Percentiles rank a stretch among this genome's conserved stretches.
phyloP scores from a whole-genome alignment of 2,113 vertebrate genomes.

The Merops nubicus region DNA sequence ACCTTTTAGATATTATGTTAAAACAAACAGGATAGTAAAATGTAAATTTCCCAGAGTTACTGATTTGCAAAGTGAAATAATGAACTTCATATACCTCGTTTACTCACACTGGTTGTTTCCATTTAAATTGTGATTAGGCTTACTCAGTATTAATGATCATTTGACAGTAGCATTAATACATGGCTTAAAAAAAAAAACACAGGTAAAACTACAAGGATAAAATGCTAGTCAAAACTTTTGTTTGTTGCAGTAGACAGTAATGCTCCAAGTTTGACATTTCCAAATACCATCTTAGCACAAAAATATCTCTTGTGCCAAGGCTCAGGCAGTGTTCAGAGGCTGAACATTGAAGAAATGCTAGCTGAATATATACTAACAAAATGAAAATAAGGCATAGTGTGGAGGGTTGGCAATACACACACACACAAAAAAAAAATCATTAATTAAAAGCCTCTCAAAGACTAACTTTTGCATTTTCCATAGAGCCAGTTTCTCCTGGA shows the following conservation, averaged over 20 bases:
- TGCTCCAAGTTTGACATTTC: not conserved
- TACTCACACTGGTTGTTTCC: constrained; percentile 5
- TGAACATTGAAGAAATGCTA: not conserved
- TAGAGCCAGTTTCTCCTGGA: not conserved
- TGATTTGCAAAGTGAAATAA: constrained; percentile 58
- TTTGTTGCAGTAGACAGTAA: not conserved
- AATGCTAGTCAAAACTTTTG: not conserved
- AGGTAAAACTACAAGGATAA: not conserved
- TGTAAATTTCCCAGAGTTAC: constrained; percentile 28
- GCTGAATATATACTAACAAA: not conserved
- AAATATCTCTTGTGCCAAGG: not conserved
- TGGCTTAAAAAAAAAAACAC: constrained; percentile 39
- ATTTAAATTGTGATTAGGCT: constrained; percentile 37
- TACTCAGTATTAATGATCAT: not conserved
- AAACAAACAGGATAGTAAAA: constrained; percentile 42
- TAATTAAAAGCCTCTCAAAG: not conserved
- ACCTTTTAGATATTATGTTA: not conserved
- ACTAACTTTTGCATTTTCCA: not conserved
- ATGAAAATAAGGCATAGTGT: not conserved
- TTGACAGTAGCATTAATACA: not conserved
- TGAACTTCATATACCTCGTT: not conserved
- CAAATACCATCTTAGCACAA: not conserved
- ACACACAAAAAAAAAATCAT: not conserved
- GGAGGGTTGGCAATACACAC: fast-evolving
- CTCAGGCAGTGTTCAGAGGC: not conserved